phyloP scores from a whole-genome alignment of 1,140 invertebrate genomes.

The Stegodyphus dumicola region DNA sequence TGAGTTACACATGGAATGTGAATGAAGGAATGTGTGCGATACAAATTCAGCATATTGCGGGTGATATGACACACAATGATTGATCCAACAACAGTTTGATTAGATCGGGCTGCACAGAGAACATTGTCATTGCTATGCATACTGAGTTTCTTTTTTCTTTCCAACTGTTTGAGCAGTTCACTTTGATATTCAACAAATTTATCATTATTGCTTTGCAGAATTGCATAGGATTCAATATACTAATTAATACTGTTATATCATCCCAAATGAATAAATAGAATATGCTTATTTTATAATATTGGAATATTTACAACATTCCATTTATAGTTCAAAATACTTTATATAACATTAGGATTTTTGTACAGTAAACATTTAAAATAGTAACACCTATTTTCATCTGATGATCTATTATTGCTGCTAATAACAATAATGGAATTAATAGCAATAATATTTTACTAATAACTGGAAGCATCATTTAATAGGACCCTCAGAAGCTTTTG shows the following conservation, averaged over 20 bases:
- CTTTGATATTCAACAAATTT: not conserved
- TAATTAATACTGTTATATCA: not conserved
- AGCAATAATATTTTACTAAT: no score
- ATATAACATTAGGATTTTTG: no score
- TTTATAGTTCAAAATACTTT: no score
- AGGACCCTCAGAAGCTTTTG: no score
- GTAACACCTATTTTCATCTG: no score
- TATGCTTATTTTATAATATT: not conserved
- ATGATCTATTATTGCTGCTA: no score
- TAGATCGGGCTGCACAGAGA: conserved; percentile 51
- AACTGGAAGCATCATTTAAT: no score
- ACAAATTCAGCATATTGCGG: conserved; percentile 49
- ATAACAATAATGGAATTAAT: no score
- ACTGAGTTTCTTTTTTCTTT: not conserved
- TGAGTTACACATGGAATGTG: conserved; percentile 54
- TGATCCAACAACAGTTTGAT: conserved; percentile 30
- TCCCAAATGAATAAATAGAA: not conserved
- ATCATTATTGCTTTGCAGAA: conserved; percentile 44
- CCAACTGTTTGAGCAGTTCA: not conserved
- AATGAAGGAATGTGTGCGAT: conserved; percentile 57
- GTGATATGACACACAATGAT: conserved; percentile 58
- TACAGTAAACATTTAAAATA: no score
- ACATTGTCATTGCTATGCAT: not conserved
- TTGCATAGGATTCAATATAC: conserved; percentile 3
- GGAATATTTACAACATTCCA: no score